Base-by-base conservation (phyloP, 2,888 invertebrate genomes). In the Notodonta ziczac region DNA sequence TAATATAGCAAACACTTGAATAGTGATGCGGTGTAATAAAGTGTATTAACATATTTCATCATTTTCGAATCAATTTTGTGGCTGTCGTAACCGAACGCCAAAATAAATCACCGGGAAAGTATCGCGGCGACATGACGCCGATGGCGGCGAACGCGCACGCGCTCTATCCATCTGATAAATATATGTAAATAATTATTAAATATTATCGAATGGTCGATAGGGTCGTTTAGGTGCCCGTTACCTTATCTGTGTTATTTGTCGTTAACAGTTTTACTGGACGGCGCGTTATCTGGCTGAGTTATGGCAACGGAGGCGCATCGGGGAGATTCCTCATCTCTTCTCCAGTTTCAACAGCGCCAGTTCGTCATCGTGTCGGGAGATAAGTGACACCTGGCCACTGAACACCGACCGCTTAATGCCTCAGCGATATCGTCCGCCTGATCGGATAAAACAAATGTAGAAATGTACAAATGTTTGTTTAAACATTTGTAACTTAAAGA, bases 171-270 rank as follows among this genome's bases (percentile, higher is more conserved):
- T 93, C 92, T 85, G 93, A 92, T 93, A 91, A 86, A 85, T 84
- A 82, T 82, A 86, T 87, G 88, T 90, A 89, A 90, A 92, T 93
- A 90, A 91, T 92, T 92, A 92, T 91, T 88, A 91, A 92, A 91
- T 91, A 91, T 90, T 88, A 91, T 91, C 90, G 82, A 84, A 86
- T 78, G 84, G 80, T 81, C 87, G 91, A 91, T 91, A 90, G 85
- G 87, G 83, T 87, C 90, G 86, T 91, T 92, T 91, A 90, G 89
- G 89, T 86, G 88, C 81, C 87, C 88, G 89, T 89, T 86, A 82
- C 77, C 83, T 88, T 93, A 93, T 93, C 93, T 90, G 68, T 71
- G 87, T 90, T 91, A 91, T 91, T 93, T 92, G 93, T 92, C 90
- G 91, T 87, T 87, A 88, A 89, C 89, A 89, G 87, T 88, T 87